A percentile compares a stretch with the other conserved stretches of the same genome.
These are phyloP conservation scores for Barnardius zonarius DNA, from an alignment of 2,113 vertebrate genomes.

Conservation along the genomic window DNA sequence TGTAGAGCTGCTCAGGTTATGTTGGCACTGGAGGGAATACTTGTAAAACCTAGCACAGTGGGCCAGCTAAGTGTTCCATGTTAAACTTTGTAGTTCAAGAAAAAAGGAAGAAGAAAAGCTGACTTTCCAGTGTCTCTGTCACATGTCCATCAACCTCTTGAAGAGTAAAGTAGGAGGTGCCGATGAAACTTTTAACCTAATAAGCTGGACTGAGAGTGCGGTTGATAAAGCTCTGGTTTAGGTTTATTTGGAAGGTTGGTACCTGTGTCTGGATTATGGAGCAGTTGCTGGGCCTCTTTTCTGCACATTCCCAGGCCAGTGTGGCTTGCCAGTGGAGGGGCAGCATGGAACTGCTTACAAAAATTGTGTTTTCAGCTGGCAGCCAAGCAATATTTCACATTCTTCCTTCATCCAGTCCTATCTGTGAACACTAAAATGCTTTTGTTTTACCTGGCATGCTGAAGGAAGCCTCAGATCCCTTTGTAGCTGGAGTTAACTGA, in stretches of 20 bases:
- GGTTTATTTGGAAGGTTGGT: neutral
- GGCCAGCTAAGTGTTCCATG: neutral
- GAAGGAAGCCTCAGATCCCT: conserved; percentile 13
- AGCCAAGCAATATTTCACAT: neutral
- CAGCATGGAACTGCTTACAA: neutral
- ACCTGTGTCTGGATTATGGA: neutral
- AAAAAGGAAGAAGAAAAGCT: neutral
- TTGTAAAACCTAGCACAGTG: neutral
- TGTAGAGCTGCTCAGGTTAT: neutral
- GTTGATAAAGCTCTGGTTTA: neutral
- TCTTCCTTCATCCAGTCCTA: neutral
- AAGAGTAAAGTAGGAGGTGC: neutral
- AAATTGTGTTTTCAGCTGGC: neutral
- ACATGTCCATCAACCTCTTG: neutral
- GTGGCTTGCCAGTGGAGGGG: neutral
- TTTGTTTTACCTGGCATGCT: conserved; percentile 45
- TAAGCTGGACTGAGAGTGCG: neutral
- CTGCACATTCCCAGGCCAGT: neutral
- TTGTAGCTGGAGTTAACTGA: conserved; percentile 1
- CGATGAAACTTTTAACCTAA: neutral
- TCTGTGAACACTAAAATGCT: neutral
- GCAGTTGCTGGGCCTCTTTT: neutral
- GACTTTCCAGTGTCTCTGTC: neutral
- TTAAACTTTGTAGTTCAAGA: neutral
- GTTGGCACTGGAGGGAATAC: neutral